phyloP scores from a whole-genome alignment of 2,888 invertebrate species.

The Zeuzera pyrina region DNA sequence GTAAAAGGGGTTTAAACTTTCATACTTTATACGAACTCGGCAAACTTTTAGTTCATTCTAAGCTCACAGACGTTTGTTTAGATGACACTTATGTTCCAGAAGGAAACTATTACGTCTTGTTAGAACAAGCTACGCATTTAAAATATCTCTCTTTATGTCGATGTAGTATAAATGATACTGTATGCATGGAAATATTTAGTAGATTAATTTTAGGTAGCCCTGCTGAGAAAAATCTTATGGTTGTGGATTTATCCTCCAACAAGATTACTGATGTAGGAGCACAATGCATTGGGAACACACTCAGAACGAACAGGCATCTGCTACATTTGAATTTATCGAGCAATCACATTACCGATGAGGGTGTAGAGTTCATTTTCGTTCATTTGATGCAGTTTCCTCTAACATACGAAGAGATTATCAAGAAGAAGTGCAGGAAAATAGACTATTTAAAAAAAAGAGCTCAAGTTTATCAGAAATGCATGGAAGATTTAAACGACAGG shows the following conservation, averaged over 20 bases:
- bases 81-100: constrained; percentile 30
- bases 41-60: constrained; percentile 32
- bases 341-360: constrained; percentile 33
- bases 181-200: constrained; percentile 25
- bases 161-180: constrained; percentile 29
- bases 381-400: constrained; percentile 30
- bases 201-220: constrained; percentile 20
- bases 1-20: constrained; percentile 20
- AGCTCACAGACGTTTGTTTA: constrained; percentile 36
- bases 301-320: constrained; percentile 34
- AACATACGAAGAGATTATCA: constrained; percentile 20
- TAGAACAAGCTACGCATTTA: constrained; percentile 26
- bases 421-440: constrained; percentile 15
- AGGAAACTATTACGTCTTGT: constrained; percentile 30
- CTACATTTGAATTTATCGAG: constrained; percentile 36
- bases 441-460: constrained; percentile 20
- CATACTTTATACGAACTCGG: constrained; percentile 25
- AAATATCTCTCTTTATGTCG: constrained; percentile 34
- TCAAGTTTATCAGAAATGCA: constrained; percentile 17
- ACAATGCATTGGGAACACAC: constrained; percentile 21
- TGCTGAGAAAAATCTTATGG: constrained; percentile 20
- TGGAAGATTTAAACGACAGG: constrained; percentile 15
- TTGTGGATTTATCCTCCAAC: constrained; percentile 36
- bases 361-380: constrained; percentile 26
- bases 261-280: constrained; percentile 33